Conservation (phyloP, 2,888 invertebrate species). For the Silvanus unidentatus region DNA sequence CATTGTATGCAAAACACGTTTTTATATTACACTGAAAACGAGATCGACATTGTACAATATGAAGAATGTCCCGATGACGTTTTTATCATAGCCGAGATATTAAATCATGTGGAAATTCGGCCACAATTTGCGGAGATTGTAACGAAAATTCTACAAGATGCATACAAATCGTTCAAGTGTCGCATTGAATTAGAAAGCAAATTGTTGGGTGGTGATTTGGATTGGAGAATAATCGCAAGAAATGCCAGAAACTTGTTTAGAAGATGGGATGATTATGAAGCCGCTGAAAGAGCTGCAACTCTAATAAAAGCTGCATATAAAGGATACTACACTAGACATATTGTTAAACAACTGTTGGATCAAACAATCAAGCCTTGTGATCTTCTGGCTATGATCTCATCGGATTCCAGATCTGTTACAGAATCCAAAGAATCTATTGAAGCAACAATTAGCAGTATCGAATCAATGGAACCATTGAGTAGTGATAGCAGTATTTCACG, state of each 20-base stretch:
- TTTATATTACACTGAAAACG: conserved; percentile 14
- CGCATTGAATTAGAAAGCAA: conserved; percentile 31
- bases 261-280: conserved; percentile 24
- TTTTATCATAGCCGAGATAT: conserved; percentile 28
- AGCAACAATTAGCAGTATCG: too few species aligned
- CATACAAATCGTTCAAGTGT: conserved; percentile 33
- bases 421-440: too few species aligned
- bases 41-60: not conserved
- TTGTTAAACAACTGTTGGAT: conserved; percentile 31
- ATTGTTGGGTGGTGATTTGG: conserved; percentile 39
- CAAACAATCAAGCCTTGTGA: conserved; percentile 1
- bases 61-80: conserved; percentile 27
- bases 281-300: conserved; percentile 42
- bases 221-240: conserved; percentile 43
- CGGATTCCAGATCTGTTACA: too few species aligned
- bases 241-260: conserved; percentile 40
- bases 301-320: conserved; percentile 45
- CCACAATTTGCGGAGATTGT: conserved; percentile 37
- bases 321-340: conserved; percentile 42
- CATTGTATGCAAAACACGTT: conserved; percentile 35
- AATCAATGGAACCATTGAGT: too few species aligned
- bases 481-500: too few species aligned
- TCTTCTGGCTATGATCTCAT: too few species aligned
- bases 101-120: conserved; percentile 27
- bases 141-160: conserved; percentile 38